Base-by-base conservation (phyloP, 35 echinoderm and acorn worm species). In the Apostichopus japonicus region DNA sequence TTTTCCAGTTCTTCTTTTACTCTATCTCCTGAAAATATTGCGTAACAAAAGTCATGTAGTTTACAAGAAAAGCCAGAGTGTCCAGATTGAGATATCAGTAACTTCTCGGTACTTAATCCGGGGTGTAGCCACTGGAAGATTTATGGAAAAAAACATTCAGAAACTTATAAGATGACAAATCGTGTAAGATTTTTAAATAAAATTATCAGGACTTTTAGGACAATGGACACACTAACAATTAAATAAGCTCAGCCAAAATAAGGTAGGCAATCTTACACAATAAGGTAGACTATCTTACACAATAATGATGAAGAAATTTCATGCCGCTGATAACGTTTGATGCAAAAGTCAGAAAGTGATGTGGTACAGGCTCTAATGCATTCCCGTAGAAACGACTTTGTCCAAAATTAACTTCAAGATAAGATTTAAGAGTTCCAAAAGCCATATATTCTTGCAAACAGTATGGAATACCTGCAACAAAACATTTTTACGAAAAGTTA, bases 271-370 rank as follows among this genome's bases (percentile, higher is more conserved):
- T n/a, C n/a, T n/a, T n/a, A n/a, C n/a, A n/a, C n/a, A n/a, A n/a
- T n/a, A n/a, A n/a, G n/a, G n/a, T n/a, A n/a, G n/a, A n/a, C n/a
- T n/a, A 61, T 8, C 70, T 84, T 84, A 84, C 80, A n/a, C 80
- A 53, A 84, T 84, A 54, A 15, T 84, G 56, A 23, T 57, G 54
- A 23, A 84, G 56, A 57, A 84, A 84, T 3, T 84, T 57, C 80
- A 84, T 56, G 17, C 80, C 80, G 14, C 10, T 58, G 17, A 84
- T 58, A 22, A 84, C 53, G 56, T 84, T 24, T 19, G 56, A 57
- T 84, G 80, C 80, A 84, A 84, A 84, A 4, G 80, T 13, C 14
- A 84, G 15, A 15, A 84, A 84, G 17, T 84, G 15, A 19, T 84
- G 53, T 22, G 80, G 80, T 57, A 84, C 56, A 2, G 80, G 80